Conservation (phyloP, 2,888 invertebrate species). For the Ennomos quercinarius region DNA sequence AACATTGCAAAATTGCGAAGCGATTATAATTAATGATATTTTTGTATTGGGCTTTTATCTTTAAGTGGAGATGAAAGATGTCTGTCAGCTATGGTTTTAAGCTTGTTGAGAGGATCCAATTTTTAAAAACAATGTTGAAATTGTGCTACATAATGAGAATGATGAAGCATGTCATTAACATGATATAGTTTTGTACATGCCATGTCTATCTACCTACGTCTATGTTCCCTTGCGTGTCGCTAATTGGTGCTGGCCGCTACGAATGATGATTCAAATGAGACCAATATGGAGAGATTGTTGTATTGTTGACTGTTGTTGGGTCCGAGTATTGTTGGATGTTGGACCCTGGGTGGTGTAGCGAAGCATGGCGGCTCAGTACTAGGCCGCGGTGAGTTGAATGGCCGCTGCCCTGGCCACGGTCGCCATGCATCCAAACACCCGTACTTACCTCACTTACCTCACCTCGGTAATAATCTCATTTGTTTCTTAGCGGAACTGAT, state of each 20-base stretch:
- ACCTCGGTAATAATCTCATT: slow-evolving; percentile 78
- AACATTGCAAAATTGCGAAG: slow-evolving; percentile 21
- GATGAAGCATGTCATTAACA: slow-evolving; percentile 29
- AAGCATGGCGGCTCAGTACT: slow-evolving; percentile 50
- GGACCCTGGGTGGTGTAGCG: slow-evolving; percentile 40
- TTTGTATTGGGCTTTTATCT: slow-evolving; percentile 6
- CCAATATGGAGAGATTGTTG: slow-evolving; percentile 33
- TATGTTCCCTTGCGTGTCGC: slow-evolving; percentile 32
- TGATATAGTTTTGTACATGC: slow-evolving; percentile 22
- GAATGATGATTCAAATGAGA: slow-evolving; percentile 35
- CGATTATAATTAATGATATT: too few species aligned
- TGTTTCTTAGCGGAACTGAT: slow-evolving; percentile 69
- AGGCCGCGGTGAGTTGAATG: slow-evolving; percentile 78
- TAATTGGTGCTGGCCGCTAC: slow-evolving; percentile 31
- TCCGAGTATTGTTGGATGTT: slow-evolving; percentile 24
- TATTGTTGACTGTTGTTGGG: slow-evolving; percentile 22
- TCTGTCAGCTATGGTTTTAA: too few species aligned
- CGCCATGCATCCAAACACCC: slow-evolving; percentile 68
- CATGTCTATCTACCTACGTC: slow-evolving; percentile 1
- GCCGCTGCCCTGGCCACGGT: slow-evolving; percentile 62
- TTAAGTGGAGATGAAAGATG: slow-evolving; percentile 19
- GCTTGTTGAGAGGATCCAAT: too few species aligned
- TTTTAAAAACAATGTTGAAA: slow-evolving; percentile 3
- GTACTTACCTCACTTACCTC: slow-evolving; percentile 59
- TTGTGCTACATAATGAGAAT: slow-evolving; percentile 24